Conservation (phyloP, 2,113 vertebrate genomes). For the Oxyura jamaicensis region DNA sequence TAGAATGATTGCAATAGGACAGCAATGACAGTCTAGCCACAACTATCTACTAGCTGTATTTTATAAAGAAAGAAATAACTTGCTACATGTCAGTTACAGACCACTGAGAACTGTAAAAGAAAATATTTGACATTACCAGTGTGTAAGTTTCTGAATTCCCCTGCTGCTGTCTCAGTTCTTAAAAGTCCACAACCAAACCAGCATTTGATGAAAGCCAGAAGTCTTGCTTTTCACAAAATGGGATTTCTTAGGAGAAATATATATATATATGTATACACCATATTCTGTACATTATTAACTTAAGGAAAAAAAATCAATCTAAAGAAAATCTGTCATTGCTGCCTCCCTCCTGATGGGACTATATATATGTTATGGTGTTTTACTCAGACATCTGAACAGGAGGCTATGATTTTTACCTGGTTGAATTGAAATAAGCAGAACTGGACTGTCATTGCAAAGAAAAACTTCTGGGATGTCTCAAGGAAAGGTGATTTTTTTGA, state of each 20-base stretch:
- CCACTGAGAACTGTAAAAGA: neutral
- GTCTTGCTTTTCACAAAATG: neutral
- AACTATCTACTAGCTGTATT: neutral
- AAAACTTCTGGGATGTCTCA: accelerated
- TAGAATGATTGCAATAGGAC: neutral
- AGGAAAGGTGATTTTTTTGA: neutral
- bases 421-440: neutral
- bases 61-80: neutral
- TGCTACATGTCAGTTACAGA: neutral
- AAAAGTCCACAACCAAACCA: neutral
- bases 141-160: neutral
- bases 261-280: neutral
- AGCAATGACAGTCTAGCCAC: neutral
- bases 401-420: neutral
- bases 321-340: neutral
- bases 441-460: neutral
- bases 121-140: neutral
- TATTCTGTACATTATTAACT: neutral
- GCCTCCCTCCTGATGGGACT: neutral
- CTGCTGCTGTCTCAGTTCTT: neutral
- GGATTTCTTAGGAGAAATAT: neutral
- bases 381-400: neutral
- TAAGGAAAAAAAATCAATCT: neutral
- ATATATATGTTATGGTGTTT: neutral
- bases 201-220: neutral